Base-by-base conservation (phyloP, 2,113 vertebrate genomes). In the Galbula dea region DNA sequence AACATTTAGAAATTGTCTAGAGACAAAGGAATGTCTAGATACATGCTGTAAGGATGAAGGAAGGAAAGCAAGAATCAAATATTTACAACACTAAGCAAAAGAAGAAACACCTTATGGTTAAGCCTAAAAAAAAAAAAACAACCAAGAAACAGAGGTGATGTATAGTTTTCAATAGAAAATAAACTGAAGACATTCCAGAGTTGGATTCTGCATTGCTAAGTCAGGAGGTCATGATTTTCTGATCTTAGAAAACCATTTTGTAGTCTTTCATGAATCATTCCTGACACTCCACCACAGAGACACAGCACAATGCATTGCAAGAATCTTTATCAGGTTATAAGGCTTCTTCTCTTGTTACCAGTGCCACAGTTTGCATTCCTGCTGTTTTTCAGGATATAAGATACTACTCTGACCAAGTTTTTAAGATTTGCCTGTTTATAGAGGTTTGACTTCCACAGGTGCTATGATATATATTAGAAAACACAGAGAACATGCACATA, bases 401-500 rank as follows among this genome's bases (percentile, higher is more conserved):
- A 62, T 24, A 46, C 11, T 45, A 24, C 14, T 88, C 19, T 58
- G 23, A 15, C 27, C 46, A 55, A 26, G 37, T 57, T 88, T 87
- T 92, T 80, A 88, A 84, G 54, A 58, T 52, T 66, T 29, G 58
- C 46, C 41, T 68, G 30, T 76, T 76, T 45, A 32, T 2, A 66
- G 36, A 92, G 75, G 46, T 88, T 66, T 79, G 48, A 75, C 34
- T 85, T 79, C 49, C 78, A 74, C 36, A 37, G 43, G 27, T 37
- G n/a, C 54, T 24, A n/a, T 11, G 36, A 87, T 41, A 73, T 14
- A 52, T 16, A 43, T 43, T 2, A 32, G 27, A n/a, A 77, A 12
- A 7, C 14, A 5, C 2, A 7, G 9, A n/a, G 29, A 75, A 46
- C 20, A 11, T 7, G 41, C 55, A 81, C 94, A 86, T 97, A 99